Evolutionary conservation across 1,140 invertebrate genomes (phyloP), one percentile per base, ranked within the genome.

Genomic region (Tetranychus urticae): DNA sequence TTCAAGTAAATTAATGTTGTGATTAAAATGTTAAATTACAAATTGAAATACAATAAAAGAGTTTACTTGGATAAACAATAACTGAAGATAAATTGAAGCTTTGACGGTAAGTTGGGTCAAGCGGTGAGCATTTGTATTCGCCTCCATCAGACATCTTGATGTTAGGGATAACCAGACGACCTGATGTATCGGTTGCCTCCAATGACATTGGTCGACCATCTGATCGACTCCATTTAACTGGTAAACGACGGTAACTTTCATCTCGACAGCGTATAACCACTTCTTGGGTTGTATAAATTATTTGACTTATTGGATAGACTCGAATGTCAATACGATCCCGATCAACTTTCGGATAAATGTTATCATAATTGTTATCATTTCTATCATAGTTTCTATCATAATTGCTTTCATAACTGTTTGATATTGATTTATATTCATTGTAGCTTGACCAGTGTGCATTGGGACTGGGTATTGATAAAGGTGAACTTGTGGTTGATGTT

Each of bases 201-300:
- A 78, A 70, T 45, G 86, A 87, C 42, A 91, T 68, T 1, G 81
- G 77, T 36, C 76, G 70, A 39, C 81, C 81, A 61, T 82, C 80
- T 55, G 78, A 81, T 61, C 84, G 77, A 0, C 75, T 67, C 87
- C 87, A 90, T 37, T 77, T 76, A 14, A 91, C 86, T 61, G 77
- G 77, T 35, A 83, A 81, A 57, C 87, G 75, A 23, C 79, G 69
- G 0, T 77, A 76, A 60, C 88, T 84, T 75, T 91, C 86, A 71
- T 92, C 88, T 65, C 88, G 81, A 69, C 88, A 91, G 73, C 86
- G 83, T 75, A 90, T 87, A 8, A 89, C 86, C 10, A 89, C 87
- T 73, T 91, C 87, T 54, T 83, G 55, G 14, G 34, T 36, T 36
- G 34, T 35, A 36, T 39, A 39, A 2, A 56, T 36, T 36, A n/a